phyloP scores from a whole-genome alignment of 2,888 invertebrate species.

The Dastarcus helophoroides region DNA sequence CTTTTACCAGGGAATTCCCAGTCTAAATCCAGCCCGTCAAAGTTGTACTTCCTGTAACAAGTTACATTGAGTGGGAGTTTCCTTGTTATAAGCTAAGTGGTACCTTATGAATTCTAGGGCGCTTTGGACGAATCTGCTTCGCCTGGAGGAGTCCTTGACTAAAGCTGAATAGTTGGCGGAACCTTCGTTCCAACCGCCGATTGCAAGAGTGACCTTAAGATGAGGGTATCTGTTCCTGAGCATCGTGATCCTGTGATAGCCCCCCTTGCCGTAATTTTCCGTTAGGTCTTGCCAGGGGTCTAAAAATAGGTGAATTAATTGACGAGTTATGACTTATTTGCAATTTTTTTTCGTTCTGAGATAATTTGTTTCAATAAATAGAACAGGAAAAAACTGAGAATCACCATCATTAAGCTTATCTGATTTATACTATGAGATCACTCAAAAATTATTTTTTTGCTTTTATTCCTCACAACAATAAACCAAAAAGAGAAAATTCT shows the following conservation, averaged over 20 bases:
- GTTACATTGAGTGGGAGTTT: too few relatives aligned
- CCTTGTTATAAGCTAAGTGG: too few relatives aligned
- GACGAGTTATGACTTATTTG: too few relatives aligned
- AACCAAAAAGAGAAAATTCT: too few relatives aligned
- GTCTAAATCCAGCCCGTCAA: constrained; percentile 69
- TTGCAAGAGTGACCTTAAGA: constrained; percentile 59
- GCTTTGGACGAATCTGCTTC: constrained; percentile 58
- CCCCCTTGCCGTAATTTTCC: constrained; percentile 61
- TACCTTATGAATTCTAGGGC: constrained; percentile 59
- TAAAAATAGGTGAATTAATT: too few relatives aligned
- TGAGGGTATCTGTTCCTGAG: constrained; percentile 58
- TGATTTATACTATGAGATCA: too few relatives aligned
- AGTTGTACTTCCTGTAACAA: constrained; percentile 51
- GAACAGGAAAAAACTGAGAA: too few relatives aligned
- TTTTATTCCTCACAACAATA: too few relatives aligned
- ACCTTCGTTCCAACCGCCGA: constrained; percentile 90
- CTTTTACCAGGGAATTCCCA: constrained; percentile 79
- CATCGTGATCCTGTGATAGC: constrained; percentile 55
- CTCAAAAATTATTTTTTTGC: too few relatives aligned
- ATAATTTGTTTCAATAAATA: too few relatives aligned
- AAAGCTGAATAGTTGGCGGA: constrained; percentile 61
- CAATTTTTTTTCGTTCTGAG: too few relatives aligned
- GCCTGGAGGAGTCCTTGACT: constrained; percentile 49
- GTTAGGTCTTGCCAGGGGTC: constrained; percentile 70
- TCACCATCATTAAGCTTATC: too few relatives aligned